These are phyloP conservation scores for Tenthredo mesomela DNA, from an alignment of 2,888 invertebrate species.

Conservation along the genomic window DNA sequence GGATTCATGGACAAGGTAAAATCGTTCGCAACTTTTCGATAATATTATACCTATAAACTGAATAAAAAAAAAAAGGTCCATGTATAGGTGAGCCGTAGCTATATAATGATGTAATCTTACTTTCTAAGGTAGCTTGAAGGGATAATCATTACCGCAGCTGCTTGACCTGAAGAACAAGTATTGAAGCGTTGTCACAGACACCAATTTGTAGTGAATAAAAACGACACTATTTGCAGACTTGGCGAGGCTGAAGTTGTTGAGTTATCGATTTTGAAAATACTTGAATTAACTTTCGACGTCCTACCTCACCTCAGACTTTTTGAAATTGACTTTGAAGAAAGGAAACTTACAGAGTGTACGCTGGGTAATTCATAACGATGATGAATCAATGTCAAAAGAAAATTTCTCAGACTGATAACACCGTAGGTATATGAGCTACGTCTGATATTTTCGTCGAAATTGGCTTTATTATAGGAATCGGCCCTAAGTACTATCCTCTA, in stretches of 20 bases:
- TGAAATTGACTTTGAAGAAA: background rate
- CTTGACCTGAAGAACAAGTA: slow-evolving; percentile 21
- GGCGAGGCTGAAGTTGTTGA: background rate
- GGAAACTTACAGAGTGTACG: background rate
- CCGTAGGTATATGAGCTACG: background rate
- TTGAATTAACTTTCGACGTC: background rate
- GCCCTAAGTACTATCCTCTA: background rate
- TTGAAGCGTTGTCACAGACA: background rate
- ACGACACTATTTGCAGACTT: background rate
- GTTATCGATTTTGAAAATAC: background rate
- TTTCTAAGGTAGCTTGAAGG: background rate
- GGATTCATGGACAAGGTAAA: background rate
- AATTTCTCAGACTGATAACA: background rate
- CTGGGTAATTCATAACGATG: background rate
- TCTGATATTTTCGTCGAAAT: background rate
- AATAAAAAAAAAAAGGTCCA: background rate
- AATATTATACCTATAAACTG: too few species aligned
- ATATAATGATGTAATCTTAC: background rate
- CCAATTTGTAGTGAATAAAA: background rate
- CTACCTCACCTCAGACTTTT: background rate
- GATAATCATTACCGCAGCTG: slow-evolving; percentile 13
- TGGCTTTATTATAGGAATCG: background rate
- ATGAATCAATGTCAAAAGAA: background rate
- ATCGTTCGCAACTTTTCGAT: background rate
- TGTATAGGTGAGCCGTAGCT: background rate